Base-by-base conservation (phyloP, 2,113 vertebrate genomes). In the Varanus salvator region DNA sequence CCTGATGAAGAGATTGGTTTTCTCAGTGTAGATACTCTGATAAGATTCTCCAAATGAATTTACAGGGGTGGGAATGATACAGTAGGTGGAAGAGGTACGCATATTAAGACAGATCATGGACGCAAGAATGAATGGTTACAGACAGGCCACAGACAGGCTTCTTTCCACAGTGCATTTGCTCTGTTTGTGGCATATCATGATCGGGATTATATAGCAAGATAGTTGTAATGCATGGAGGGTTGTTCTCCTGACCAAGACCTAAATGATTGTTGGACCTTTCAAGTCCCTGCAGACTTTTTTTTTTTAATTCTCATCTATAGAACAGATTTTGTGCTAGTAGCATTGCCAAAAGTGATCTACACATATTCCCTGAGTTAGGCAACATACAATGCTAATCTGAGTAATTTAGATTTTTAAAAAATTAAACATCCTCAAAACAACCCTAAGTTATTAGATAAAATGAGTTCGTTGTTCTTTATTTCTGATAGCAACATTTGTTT, bases 401-500 rank as follows among this genome's bases (percentile, higher is more conserved):
- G 21, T 54, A 25, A 8, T 50, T 44, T 27, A 0, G 3, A 2
- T 48, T 57, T 54, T 15, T 71, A 34, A 14, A 74, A 12, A 74
- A 74, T 57, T 74, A 74, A 80, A 48, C n/a, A 3, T 48, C 34
- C 8, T 74, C 69, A 82, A 74, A 72, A 88, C 19, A 12, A n/a
- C 25, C 25, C 44, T 66, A n/a, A 54, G 34, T 0, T 8, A 21
- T 34, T 66, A 68, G 2, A 29, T 44, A 84, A 84, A 66, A 23
- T 3, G 3, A 14, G 34, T 64, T 21, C 3, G 29, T 57, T 82
- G 29, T 60, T 5, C 14, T 71, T 72, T 38, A 17, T 66, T 6
- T 78, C 89, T 91, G 89, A 80, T 90, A 91, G 89, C 94, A 95
- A 86, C 78, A 93, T 81, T 87, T 91, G 89, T 92, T 96, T 95